Conservation (phyloP, 2,797 vertebrate genomes). For the Lagodon rhomboides region DNA sequence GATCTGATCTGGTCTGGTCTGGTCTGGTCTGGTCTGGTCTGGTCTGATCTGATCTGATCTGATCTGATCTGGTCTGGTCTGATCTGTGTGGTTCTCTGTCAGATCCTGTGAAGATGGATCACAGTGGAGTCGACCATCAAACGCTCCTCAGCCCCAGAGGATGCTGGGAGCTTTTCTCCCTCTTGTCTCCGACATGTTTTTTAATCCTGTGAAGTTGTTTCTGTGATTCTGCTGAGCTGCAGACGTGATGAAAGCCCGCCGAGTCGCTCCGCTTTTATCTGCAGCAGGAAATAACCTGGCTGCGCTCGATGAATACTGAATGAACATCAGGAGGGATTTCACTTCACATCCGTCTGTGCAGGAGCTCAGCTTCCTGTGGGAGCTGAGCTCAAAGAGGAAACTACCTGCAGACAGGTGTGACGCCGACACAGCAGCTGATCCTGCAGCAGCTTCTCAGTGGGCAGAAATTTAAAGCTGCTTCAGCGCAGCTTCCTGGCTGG, state of each 20-base stretch:
- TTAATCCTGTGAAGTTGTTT: slow-evolving; percentile 3
- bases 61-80: too few species aligned
- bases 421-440: not conserved
- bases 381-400: not conserved
- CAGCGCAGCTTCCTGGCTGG: too few species aligned
- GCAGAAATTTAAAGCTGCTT: too few species aligned
- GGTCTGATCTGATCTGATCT: too few species aligned
- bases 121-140: not conserved
- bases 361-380: slow-evolving; percentile 2
- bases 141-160: not conserved
- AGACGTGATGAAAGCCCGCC: not conserved
- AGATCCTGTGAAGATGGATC: not conserved
- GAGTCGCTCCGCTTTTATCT: not conserved
- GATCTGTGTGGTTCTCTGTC: not conserved
- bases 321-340: slow-evolving; percentile 12
- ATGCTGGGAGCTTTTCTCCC: not conserved
- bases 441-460: too few species aligned
- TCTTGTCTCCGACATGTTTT: not conserved
- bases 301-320: slow-evolving; percentile 1
- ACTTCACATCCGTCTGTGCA: not conserved
- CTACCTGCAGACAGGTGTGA: too few species aligned
- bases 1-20: too few species aligned
- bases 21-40: too few species aligned
- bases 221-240: not conserved
- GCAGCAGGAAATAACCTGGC: not conserved